Evolutionary conservation across 1,140 invertebrate genomes (phyloP).

Genomic region (Macrobrachium rosenbergii): DNA sequence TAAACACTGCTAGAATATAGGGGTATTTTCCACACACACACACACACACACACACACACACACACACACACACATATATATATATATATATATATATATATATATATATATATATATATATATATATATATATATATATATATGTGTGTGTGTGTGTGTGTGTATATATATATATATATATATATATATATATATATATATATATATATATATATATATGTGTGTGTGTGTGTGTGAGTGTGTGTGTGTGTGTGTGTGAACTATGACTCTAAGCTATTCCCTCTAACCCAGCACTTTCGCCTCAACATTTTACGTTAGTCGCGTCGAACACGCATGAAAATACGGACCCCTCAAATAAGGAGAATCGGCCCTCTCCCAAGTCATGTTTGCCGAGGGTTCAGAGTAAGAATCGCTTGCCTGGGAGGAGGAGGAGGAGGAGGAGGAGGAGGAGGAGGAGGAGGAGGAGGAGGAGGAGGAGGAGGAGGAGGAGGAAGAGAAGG

Average conservation of each 20-base stretch:
- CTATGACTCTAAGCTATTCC: neutral
- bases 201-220: slow-evolving; percentile 5
- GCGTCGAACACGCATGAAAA: too few species aligned
- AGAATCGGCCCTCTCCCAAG: too few species aligned
- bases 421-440: neutral
- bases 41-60: slow-evolving; percentile 7
- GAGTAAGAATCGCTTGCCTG: too few species aligned
- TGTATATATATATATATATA: slow-evolving; percentile 32
- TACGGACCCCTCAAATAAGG: too few species aligned
- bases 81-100: slow-evolving; percentile 36
- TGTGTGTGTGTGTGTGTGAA: neutral
- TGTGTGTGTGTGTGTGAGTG: neutral
- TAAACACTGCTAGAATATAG: too few species aligned
- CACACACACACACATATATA: neutral
- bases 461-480: neutral
- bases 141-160: slow-evolving; percentile 20
- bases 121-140: slow-evolving; percentile 32
- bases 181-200: slow-evolving; percentile 36
- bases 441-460: neutral
- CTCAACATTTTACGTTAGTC: too few species aligned
- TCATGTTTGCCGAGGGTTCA: too few species aligned
- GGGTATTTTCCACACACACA: neutral
- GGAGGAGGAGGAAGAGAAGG: neutral
- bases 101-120: slow-evolving; percentile 24
- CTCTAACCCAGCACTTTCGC: too few species aligned